A percentile compares a stretch with the other conserved stretches of the same genome.
These are phyloP conservation scores for Paraplagusia blochii DNA, from an alignment of 2,113 vertebrate genomes.

Conservation along the genomic window DNA sequence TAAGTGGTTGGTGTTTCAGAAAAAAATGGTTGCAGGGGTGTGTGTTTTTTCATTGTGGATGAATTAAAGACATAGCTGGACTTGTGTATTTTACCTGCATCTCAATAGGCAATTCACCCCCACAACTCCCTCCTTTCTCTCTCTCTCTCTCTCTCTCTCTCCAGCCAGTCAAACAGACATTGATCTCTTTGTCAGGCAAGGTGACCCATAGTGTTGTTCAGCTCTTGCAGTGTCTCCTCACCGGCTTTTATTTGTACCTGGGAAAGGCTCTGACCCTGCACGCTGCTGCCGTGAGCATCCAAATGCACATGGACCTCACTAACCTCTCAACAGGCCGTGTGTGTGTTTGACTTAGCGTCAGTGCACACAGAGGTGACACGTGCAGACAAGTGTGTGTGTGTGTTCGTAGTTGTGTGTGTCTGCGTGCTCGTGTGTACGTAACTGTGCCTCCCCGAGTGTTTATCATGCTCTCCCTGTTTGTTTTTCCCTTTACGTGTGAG, in stretches of 20 bases:
- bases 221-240: conserved; percentile 63
- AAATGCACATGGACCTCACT: conserved; percentile 38
- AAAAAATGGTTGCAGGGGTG: conserved; percentile 38
- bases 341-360: conserved; percentile 14
- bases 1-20: conserved; percentile 46
- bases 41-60: no score
- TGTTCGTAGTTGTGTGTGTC: not conserved
- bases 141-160: conserved; percentile 15
- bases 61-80: no score
- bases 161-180: conserved; percentile 74
- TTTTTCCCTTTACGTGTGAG: conserved; percentile 1
- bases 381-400: not conserved
- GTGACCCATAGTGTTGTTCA: conserved; percentile 73
- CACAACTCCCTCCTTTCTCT: conserved; percentile 20
- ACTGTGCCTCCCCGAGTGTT: conserved; percentile 1
- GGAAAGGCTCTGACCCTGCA: conserved; percentile 72
- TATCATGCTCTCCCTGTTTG: conserved; percentile 2
- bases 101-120: conserved; percentile 73
- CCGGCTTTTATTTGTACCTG: conserved; percentile 66
- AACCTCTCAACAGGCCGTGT: conserved; percentile 12
- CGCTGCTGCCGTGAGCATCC: conserved; percentile 55
- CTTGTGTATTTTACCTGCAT: conserved; percentile 72
- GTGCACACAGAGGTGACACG: conserved; percentile 2
- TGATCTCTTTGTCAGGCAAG: conserved; percentile 77
- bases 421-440: not conserved